Conservation (phyloP, 2,797 vertebrate genomes). For the Rhinoraja longicauda region DNA sequence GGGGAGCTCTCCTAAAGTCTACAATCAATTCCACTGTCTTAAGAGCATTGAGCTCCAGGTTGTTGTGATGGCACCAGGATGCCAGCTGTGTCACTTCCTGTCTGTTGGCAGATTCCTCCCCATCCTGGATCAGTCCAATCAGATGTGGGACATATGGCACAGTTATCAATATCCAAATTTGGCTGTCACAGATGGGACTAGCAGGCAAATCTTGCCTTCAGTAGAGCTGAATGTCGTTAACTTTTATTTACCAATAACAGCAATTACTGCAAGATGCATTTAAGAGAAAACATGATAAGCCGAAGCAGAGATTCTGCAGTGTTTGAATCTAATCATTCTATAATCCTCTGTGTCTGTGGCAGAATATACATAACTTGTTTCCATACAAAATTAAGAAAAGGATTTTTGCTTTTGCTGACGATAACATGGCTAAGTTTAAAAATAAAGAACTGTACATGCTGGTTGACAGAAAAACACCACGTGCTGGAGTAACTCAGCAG, state of each 20-base stretch:
- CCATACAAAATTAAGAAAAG: neutral
- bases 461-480: too few relatives aligned
- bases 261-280: neutral
- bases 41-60: too few relatives aligned
- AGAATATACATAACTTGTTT: neutral
- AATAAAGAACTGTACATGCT: too few relatives aligned
- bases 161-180: neutral
- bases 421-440: neutral
- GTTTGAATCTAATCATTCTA: neutral
- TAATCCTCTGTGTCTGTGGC: neutral
- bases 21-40: too few relatives aligned
- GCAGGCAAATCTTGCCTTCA: neutral
- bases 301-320: neutral
- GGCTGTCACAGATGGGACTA: neutral
- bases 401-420: neutral
- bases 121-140: too few relatives aligned
- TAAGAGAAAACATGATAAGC: neutral
- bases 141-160: neutral
- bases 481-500: too few relatives aligned
- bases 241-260: neutral
- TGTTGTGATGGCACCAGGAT: too few relatives aligned
- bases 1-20: too few relatives aligned
- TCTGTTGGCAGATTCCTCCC: too few relatives aligned
- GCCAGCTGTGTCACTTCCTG: too few relatives aligned
- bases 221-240: too few relatives aligned